Evolutionary conservation across 2,797 vertebrate genomes (phyloP), one percentile per base, ranked within the genome.

Genomic region (Acropternis orthonyx): DNA sequence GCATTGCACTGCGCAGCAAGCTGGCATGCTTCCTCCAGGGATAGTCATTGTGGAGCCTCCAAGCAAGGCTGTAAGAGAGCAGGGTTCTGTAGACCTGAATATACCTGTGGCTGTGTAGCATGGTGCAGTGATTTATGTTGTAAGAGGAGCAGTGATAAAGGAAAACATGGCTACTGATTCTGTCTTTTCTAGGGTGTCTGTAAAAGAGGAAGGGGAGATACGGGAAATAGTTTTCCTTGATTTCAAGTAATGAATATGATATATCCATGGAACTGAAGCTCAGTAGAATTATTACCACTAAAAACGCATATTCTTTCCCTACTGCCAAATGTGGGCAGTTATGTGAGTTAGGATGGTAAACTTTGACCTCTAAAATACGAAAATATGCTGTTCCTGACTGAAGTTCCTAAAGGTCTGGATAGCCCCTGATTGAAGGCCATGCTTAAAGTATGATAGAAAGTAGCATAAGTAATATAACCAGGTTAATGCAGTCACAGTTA

Each of bases 21-120:
- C 52, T 90, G 75, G 14, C 10, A 1, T 17, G 4, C 30, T 43
- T 66, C 39, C 56, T 55, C 12, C 24, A 24, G 44, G 41, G 52
- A 1, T 28, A 56, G 36, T 21, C 0, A 0, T 11, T 37, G 20
- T 30, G 26, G 52, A 81, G 28, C 26, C 52, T 59, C 22, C 76
- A 51, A 17, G 37, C 14, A 49, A 49, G 20, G 20, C 39, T 76
- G 30, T 55, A 27, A 39, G 59, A 78, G 27, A 63, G 15, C 20
- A 72, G 63, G 20, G 41, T 78, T 68, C 63, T 67, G 67, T 41
- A 51, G 21, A 75, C 19, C 23, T 22, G 52, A 72, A 44, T 48
- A 19, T 39, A 20, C 1, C 1, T 34, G 32, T 36, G 14, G 48
- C 51, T 74, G 0, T 3, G 2, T n/a, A 39, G 65, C 39, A 8